Percentiles rank a stretch among this genome's conserved stretches.
phyloP scores from a whole-genome alignment of 2,113 vertebrate species.

The Axis porcinus region DNA sequence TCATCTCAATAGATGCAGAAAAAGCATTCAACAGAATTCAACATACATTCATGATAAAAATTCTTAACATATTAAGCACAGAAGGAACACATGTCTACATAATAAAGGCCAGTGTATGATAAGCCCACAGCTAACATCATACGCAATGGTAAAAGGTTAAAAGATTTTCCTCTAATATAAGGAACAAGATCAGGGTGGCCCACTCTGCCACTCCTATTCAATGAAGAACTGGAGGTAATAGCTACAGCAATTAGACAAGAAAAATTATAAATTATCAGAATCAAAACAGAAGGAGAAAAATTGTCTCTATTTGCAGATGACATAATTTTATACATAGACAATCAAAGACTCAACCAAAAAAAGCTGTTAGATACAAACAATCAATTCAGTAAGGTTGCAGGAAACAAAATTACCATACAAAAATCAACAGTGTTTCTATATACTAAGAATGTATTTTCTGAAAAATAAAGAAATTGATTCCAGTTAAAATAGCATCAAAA shows the following conservation, averaged over 20 bases:
- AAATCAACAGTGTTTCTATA: neutral
- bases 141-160: neutral
- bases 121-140: neutral
- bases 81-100: neutral
- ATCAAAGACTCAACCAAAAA: neutral
- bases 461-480: neutral
- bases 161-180: neutral
- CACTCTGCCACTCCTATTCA: neutral
- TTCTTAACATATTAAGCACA: neutral
- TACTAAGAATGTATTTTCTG: neutral
- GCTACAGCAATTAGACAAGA: neutral
- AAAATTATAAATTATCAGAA: neutral
- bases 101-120: neutral
- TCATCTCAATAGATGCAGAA: neutral
- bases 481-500: neutral
- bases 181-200: neutral
- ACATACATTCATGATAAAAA: neutral
- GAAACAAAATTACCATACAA: neutral
- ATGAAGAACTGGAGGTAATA: neutral
- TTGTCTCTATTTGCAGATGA: neutral
- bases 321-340: neutral
- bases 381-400: neutral
- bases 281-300: neutral
- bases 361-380: neutral
- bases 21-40: neutral